Evolutionary conservation across 2,797 vertebrate species (phyloP).

Genomic region (Eidolon dupreanum): DNA sequence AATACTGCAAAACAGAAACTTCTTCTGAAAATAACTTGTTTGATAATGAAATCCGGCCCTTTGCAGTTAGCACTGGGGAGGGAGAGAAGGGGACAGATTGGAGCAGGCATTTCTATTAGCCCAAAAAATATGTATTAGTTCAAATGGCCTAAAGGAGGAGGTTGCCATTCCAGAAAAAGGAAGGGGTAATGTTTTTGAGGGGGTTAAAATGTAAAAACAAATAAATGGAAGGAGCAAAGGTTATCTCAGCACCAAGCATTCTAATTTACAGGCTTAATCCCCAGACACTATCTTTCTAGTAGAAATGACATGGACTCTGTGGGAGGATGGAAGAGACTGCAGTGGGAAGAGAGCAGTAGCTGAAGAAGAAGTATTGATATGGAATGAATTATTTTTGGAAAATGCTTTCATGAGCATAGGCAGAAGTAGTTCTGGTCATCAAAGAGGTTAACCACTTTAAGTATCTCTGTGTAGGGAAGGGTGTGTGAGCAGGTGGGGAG

Average conservation of each 20-base stretch:
- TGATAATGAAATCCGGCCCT: background rate
- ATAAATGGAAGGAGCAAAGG: background rate
- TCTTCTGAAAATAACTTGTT: constrained; percentile 21
- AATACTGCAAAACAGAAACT: background rate
- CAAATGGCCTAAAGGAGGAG: background rate
- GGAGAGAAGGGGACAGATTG: background rate
- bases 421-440: constrained; percentile 40
- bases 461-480: background rate
- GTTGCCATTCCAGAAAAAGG: background rate
- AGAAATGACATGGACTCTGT: background rate
- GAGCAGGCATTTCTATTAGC: background rate
- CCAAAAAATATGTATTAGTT: background rate
- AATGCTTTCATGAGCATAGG: constrained; percentile 16
- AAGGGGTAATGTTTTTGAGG: background rate
- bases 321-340: background rate
- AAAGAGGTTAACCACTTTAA: constrained; percentile 5
- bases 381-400: constrained; percentile 46
- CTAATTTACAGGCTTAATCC: background rate
- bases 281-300: background rate
- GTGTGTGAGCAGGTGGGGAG: background rate
- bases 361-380: background rate
- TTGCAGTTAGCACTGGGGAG: background rate
- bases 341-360: background rate
- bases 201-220: background rate
- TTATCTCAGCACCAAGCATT: background rate